Percentiles rank a stretch among this genome's conserved stretches.
Evolutionary conservation across 2,888 invertebrate species (phyloP).

Genomic region (Trissoscelio sp.): DNA sequence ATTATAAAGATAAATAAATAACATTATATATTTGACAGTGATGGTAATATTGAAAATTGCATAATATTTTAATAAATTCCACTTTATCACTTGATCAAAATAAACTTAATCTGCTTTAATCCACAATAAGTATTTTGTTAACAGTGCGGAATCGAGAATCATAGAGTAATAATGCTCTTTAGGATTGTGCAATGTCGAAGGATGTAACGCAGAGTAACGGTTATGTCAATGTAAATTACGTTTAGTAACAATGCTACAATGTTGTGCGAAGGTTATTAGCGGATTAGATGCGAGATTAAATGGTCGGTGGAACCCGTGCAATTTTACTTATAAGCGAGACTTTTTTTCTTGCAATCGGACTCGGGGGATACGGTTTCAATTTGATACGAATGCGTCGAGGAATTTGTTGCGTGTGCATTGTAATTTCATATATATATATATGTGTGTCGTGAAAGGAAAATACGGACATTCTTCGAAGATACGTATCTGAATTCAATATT

Average conservation of each 20-base stretch:
- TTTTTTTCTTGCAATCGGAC: constrained; percentile 29
- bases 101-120: not conserved
- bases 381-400: constrained; percentile 31
- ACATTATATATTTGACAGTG: too few relatives aligned
- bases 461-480: constrained; percentile 31
- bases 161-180: constrained; percentile 17
- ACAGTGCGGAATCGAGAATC: constrained; percentile 15
- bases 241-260: constrained; percentile 41
- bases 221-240: constrained; percentile 46
- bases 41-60: too few relatives aligned
- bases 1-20: too few relatives aligned
- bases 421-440: constrained; percentile 26
- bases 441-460: constrained; percentile 38
- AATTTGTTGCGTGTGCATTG: constrained; percentile 36
- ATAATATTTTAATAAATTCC: too few relatives aligned
- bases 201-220: constrained; percentile 34
- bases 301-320: constrained; percentile 22
- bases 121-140: not conserved
- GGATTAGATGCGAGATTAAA: constrained; percentile 43
- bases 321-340: constrained; percentile 1
- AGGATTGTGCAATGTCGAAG: constrained; percentile 18
- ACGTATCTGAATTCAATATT: constrained; percentile 40
- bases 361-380: constrained; percentile 25
- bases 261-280: constrained; percentile 43
- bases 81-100: not conserved